Conservation (phyloP, 1,140 invertebrate species). For the Plectrocnemia conspersa region DNA sequence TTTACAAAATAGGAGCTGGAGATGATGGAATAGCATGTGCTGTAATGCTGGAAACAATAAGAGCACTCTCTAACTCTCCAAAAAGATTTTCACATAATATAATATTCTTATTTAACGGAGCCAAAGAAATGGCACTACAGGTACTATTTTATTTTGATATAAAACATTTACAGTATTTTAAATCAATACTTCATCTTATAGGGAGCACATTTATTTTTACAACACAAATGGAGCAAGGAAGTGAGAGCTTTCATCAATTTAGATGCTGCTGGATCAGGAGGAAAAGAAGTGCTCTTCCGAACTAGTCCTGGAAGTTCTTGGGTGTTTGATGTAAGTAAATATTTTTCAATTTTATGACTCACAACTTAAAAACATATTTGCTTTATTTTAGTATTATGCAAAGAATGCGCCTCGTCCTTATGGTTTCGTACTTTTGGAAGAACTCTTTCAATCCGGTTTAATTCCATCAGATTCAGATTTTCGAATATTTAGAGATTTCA, state of each 20-base stretch:
- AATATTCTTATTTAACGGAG: constrained; percentile 77
- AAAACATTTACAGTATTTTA: no score
- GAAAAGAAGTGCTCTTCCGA: constrained; percentile 72
- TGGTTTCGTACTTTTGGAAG: constrained; percentile 64
- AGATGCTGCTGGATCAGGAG: constrained; percentile 73
- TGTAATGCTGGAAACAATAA: constrained; percentile 67
- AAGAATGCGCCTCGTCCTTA: constrained; percentile 57
- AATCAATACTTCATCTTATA: constrained; percentile 49
- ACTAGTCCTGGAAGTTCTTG: constrained; percentile 57
- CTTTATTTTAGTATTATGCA: constrained; percentile 53
- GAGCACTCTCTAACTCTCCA: constrained; percentile 55
- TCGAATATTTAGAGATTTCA: constrained; percentile 68
- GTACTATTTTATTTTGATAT: constrained; percentile 34
- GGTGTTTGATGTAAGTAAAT: constrained; percentile 48
- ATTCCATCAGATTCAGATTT: constrained; percentile 79
- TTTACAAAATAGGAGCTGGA: constrained; percentile 64
- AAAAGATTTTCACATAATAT: constrained; percentile 55
- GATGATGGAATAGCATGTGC: constrained; percentile 74
- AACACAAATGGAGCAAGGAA: constrained; percentile 65
- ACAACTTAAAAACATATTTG: constrained; percentile 12
- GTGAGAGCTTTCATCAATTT: constrained; percentile 68
- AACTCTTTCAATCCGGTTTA: constrained; percentile 69
- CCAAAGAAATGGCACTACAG: constrained; percentile 63
- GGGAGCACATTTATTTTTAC: constrained; percentile 73
- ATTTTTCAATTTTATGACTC: neutral